Evolutionary conservation across 2,797 vertebrate genomes (phyloP).

Genomic region (Allobates femoralis): DNA sequence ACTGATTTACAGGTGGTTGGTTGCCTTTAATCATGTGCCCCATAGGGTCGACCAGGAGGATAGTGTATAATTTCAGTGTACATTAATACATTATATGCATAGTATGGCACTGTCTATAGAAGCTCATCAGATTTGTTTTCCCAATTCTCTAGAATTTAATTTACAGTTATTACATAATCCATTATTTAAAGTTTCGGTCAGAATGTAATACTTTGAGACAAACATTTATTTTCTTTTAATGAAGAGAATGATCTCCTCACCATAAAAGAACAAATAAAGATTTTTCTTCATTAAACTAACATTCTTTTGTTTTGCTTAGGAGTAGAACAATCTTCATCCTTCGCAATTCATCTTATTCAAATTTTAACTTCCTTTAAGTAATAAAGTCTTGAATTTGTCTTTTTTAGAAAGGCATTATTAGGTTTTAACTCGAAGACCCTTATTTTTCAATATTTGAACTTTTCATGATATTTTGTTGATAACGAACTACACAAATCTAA

Average conservation of each 20-base stretch:
- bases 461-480: constrained; percentile 41
- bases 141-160: background rate
- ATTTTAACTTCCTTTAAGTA: background rate
- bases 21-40: too few species aligned
- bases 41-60: too few species aligned
- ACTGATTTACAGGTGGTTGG: too few species aligned
- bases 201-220: constrained; percentile 2
- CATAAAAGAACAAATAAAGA: background rate
- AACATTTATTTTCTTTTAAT: background rate
- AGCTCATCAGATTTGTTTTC: background rate
- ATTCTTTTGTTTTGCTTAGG: background rate
- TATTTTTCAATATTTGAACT: constrained; percentile 36
- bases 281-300: background rate
- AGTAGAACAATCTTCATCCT: background rate
- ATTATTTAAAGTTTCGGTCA: background rate
- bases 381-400: background rate
- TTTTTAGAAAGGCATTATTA: constrained; percentile 24
- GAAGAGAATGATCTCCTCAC: background rate
- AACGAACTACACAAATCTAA: constrained; percentile 38
- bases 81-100: background rate
- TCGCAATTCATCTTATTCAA: background rate
- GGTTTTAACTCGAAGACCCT: background rate
- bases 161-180: background rate
- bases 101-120: background rate
- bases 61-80: too few species aligned